Base-by-base conservation (phyloP, 2,797 vertebrate species). In the Crenuchus spilurus region DNA sequence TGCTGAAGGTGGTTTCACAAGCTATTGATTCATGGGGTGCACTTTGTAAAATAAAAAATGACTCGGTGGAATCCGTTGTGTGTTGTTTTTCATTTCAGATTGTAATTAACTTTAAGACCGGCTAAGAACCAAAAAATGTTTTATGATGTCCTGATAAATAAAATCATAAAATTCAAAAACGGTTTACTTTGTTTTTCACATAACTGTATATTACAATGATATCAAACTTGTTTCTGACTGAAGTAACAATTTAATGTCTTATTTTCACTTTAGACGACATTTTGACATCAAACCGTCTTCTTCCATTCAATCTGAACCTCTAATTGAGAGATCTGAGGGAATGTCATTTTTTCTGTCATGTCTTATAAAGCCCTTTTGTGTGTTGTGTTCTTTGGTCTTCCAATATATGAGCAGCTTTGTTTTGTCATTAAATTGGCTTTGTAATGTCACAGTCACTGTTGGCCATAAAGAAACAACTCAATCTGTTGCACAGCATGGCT, bases 401-500 rank as follows among this genome's bases (percentile, higher is more conserved):
- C 42, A 61, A 16, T 26, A 70, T 63, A 64, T 64, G 28, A 33
- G 28, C 18, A 57, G 67, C 28, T 39, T 64, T 70, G 41, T 41
- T 64, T 70, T 64, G 67, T 28, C 55, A 30, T 80, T 62, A 52
- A 73, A 61, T 70, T 70, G 58, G 30, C 49, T 78, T 61, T 70
- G 41, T 72, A 65, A 62, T 62, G 41, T 75, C 69, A 72, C 44
- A 63, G 62, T 71, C 48, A 10, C 66, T 76, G 61, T 58, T 35
- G 28, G 46, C 71, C 39, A 70, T 79, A 72, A 77, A 75, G 68
- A 68, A 71, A 77, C 52, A 72, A 62, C 69, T 62, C 67, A 81
- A 81, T 79, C 64, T 77, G 65, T 65, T 71, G 60, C 73, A 72
- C 82, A 75, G 75, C 72, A 68, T 75, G 46, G 37, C 10, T 28